Conservation (phyloP, 2,113 vertebrate genomes). For the Psittacara wagleri region DNA sequence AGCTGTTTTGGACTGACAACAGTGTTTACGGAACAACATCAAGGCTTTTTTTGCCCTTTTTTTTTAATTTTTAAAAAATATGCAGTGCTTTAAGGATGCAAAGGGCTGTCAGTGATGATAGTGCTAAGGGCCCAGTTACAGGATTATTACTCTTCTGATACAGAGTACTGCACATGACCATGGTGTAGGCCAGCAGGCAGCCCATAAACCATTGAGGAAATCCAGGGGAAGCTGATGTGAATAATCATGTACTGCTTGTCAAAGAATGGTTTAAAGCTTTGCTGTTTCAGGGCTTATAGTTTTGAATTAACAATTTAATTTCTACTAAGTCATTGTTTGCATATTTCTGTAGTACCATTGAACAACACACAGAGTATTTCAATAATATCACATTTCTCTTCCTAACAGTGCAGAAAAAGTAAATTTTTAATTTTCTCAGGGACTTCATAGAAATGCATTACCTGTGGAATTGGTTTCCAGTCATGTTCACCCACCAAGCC, state of each 20-base stretch:
- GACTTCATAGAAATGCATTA: background rate
- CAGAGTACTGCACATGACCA: background rate
- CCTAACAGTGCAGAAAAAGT: background rate
- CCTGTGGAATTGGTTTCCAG: background rate
- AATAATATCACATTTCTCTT: background rate
- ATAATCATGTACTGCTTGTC: background rate
- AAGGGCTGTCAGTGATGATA: background rate
- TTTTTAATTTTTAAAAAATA: background rate
- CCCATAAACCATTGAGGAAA: background rate
- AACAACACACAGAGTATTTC: background rate
- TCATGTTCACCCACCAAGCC: background rate
- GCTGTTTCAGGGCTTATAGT: background rate
- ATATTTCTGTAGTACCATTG: background rate
- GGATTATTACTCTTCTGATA: background rate
- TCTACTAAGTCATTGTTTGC: background rate
- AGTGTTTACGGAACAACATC: slow-evolving; percentile 11
- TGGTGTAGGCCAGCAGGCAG: background rate
- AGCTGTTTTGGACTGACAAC: background rate
- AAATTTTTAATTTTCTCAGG: background rate
- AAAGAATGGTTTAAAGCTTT: background rate
- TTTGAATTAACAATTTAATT: background rate
- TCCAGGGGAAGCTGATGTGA: background rate
- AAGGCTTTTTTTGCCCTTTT: background rate
- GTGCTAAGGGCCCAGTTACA: background rate
- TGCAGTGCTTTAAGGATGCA: background rate